Evolutionary conservation across 1,140 invertebrate species (phyloP).

Genomic region (Eurosta solidaginis): DNA sequence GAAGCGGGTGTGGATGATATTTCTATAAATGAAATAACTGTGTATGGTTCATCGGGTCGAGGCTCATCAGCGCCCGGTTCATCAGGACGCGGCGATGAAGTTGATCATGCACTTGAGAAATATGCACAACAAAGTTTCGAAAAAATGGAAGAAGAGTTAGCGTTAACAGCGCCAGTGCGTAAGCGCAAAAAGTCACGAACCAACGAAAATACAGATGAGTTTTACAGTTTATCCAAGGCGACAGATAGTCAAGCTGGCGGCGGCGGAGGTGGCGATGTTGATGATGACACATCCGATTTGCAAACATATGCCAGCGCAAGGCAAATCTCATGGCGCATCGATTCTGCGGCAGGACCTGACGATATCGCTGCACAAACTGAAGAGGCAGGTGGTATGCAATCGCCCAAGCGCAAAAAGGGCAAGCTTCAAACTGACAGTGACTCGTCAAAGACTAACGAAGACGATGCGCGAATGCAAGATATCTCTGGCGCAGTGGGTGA

Average conservation of each 20-base stretch:
- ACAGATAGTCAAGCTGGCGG: constrained; percentile 39
- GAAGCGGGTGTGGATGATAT: constrained; percentile 86
- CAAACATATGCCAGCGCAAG: constrained; percentile 67
- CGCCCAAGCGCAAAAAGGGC: constrained; percentile 55
- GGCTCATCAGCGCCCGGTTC: constrained; percentile 58
- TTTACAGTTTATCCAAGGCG: constrained; percentile 62
- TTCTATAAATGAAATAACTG: constrained; percentile 69
- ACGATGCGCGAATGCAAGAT: constrained; percentile 58
- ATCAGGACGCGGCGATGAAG: constrained; percentile 58
- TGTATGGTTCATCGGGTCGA: constrained; percentile 58
- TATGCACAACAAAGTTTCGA: constrained; percentile 48
- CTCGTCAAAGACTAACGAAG: constrained; percentile 57
- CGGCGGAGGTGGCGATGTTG: constrained; percentile 63
- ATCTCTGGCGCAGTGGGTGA: constrained; percentile 63
- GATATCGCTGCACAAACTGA: constrained; percentile 32
- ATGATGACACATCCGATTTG: constrained; percentile 64
- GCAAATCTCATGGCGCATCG: constrained; percentile 62
- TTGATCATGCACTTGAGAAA: constrained; percentile 59
- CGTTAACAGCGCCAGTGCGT: constrained; percentile 45
- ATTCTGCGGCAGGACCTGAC: constrained; percentile 40
- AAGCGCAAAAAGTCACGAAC: constrained; percentile 54
- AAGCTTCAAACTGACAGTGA: constrained; percentile 54
- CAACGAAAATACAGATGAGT: constrained; percentile 61
- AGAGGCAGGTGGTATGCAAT: constrained; percentile 43
- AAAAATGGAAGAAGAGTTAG: constrained; percentile 53